Evolutionary conservation across 2,797 vertebrate species (phyloP).

Genomic region (Cynopterus sphinx): DNA sequence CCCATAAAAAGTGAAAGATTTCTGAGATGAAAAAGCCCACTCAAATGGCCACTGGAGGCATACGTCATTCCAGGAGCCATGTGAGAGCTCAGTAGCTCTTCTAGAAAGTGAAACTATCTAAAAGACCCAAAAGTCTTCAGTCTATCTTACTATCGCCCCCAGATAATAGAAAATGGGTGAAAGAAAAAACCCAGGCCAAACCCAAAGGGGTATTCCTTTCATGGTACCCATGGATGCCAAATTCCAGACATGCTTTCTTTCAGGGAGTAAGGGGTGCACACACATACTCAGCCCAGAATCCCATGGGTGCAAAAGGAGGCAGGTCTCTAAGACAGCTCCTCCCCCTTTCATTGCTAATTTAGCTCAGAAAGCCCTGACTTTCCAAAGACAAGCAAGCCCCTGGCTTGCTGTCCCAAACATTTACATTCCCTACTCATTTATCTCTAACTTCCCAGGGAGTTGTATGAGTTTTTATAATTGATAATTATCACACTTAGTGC

Average conservation of each 20-base stretch:
- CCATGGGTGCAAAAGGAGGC: not conserved
- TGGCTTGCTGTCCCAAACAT: not conserved
- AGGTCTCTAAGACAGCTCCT: rapidly evolving
- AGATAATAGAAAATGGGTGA: not conserved
- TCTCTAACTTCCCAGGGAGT: slow-evolving; percentile 33
- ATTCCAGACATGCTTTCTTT: not conserved
- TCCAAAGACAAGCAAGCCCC: not conserved
- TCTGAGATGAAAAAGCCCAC: not conserved
- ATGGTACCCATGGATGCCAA: rapidly evolving
- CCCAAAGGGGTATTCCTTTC: not conserved
- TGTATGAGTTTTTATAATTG: slow-evolving; percentile 27
- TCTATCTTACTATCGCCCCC: too few relatives aligned
- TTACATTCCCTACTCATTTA: not conserved
- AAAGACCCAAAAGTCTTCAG: not conserved
- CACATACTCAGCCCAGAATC: not conserved
- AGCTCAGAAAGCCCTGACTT: not conserved
- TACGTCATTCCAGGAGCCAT: not conserved
- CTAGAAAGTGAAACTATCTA: not conserved
- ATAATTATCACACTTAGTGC: slow-evolving; percentile 21
- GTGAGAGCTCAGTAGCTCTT: not conserved
- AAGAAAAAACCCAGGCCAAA: not conserved
- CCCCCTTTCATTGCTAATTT: too few relatives aligned
- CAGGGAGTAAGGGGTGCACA: not conserved
- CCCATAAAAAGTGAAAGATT: not conserved
- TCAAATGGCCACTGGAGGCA: not conserved